phyloP scores from a whole-genome alignment of 23 tunicate genomes.

The Ascidia mentula region DNA sequence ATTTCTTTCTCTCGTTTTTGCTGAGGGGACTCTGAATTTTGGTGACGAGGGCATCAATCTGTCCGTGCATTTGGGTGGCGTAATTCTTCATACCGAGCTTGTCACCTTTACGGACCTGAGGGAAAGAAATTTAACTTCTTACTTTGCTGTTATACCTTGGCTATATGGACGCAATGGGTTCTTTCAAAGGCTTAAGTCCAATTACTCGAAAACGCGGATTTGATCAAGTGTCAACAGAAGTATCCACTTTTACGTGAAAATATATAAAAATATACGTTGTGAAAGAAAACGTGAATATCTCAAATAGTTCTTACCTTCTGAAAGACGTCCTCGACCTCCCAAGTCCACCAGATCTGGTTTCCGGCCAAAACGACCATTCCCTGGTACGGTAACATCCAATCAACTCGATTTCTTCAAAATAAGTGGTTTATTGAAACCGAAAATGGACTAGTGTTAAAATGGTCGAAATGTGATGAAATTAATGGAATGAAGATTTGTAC shows the following conservation, averaged over 20 bases:
- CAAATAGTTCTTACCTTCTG: constrained; percentile 40
- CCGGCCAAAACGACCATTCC: constrained; percentile 98
- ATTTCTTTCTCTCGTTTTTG: constrained; percentile 82
- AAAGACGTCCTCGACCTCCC: constrained; percentile 99
- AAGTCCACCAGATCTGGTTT: constrained; percentile 99
- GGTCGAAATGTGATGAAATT: too few species aligned
- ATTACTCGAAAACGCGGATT: too few species aligned
- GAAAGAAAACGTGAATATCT: neutral
- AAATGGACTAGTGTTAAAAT: too few species aligned
- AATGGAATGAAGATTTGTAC: too few species aligned
- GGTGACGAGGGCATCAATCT: constrained; percentile 84
- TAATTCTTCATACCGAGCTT: constrained; percentile 93
- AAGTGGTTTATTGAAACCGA: neutral
- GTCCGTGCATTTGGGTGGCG: constrained; percentile 82
- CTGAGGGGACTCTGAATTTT: constrained; percentile 73
- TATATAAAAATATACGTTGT: too few species aligned
- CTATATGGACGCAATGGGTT: too few species aligned
- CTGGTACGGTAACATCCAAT: constrained; percentile 94
- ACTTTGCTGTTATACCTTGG: too few species aligned
- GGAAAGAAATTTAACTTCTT: neutral
- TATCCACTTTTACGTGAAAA: too few species aligned
- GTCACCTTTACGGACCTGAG: constrained; percentile 86
- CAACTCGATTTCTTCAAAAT: constrained; percentile 56
- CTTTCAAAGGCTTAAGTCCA: too few species aligned
- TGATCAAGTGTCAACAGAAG: too few species aligned